phyloP scores from a whole-genome alignment of 2,888 invertebrate genomes.

The Drosophila leonis region DNA sequence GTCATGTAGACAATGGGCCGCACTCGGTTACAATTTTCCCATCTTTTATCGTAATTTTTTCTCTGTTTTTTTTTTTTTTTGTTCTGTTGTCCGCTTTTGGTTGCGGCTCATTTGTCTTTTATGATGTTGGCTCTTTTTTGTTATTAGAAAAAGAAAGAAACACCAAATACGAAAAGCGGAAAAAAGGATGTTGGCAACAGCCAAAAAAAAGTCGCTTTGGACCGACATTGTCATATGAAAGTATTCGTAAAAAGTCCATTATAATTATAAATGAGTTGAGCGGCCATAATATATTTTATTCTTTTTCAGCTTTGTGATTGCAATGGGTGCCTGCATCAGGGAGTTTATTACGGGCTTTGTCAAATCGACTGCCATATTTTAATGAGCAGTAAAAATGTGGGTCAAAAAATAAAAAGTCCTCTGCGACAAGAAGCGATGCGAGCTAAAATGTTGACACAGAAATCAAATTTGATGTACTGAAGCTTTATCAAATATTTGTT shows the following conservation, averaged over 20 bases:
- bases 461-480: conserved; percentile 40
- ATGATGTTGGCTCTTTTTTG: conserved; percentile 65
- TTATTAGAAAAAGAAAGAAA: conserved; percentile 40
- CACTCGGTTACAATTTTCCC: conserved; percentile 44
- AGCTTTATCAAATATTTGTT: conserved; percentile 44
- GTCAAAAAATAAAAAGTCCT: conserved; percentile 27
- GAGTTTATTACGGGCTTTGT: conserved; percentile 59
- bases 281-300: conserved; percentile 73
- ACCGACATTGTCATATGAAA: conserved; percentile 35
- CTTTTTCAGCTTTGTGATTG: conserved; percentile 31
- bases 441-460: conserved; percentile 43
- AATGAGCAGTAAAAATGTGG: conserved; percentile 75
- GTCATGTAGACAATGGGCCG: conserved; percentile 64
- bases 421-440: conserved; percentile 29
- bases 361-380: conserved; percentile 77
- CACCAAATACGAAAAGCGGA: conserved; percentile 5
- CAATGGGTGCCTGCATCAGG: conserved; percentile 19
- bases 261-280: conserved; percentile 82
- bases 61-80: conserved; percentile 11
- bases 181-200: conserved; percentile 30
- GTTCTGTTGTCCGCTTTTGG: conserved; percentile 44
- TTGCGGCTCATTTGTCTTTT: conserved; percentile 81
- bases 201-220: conserved; percentile 4
- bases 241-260: conserved; percentile 76
- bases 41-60: conserved; percentile 27